Base-by-base conservation (phyloP, 2,113 vertebrate genomes). In the Leptodactylus fuscus region DNA sequence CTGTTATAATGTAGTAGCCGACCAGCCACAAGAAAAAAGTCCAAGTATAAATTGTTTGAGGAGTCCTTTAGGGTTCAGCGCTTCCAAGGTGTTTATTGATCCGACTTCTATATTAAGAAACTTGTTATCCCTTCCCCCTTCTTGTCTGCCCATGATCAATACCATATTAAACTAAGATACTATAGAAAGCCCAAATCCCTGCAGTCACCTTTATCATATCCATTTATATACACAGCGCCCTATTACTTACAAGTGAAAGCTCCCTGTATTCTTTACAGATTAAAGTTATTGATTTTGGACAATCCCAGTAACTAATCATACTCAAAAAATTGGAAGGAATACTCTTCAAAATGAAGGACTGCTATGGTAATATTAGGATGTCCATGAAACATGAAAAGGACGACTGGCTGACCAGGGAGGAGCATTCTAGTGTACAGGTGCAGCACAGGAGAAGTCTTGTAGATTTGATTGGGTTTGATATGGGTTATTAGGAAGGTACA, bases 101-200 rank as follows among this genome's bases (percentile, higher is more conserved):
- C 34, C 38, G 34, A 12, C 11, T 38, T 79, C 76, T 79, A 79
- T 79, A 79, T 58, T 41, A 79, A 79, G 76, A 27, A 79, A 22
- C 76, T 60, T 60, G 53, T 79, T 79, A 79, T 58, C 32, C 51
- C 29, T 41, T 2, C 36, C 12, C 48, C 51, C 20, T 32, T 78
- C 76, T 32, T 24, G 22, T 48, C 38, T 75, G 34, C 20, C 53
- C 11, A 16, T 80, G 55, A 80, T 80, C 77, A 80, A 80, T 80
- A 80, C 53, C 77, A 62, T 79, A 60, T 41, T 58, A 79, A 79
- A 79, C 51, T 58, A 24, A 79, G 58, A 79, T 60, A 79, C 53
- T 20, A 79, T 44, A 27, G 53, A 44, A 24, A 44, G 7, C 36
- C 36, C 13, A 13, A 41, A n/a, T 24, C 41, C 34, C n/a, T 29